Base-by-base conservation (phyloP, 2,113 vertebrate species). In the Neolamprologus tretocephalus region DNA sequence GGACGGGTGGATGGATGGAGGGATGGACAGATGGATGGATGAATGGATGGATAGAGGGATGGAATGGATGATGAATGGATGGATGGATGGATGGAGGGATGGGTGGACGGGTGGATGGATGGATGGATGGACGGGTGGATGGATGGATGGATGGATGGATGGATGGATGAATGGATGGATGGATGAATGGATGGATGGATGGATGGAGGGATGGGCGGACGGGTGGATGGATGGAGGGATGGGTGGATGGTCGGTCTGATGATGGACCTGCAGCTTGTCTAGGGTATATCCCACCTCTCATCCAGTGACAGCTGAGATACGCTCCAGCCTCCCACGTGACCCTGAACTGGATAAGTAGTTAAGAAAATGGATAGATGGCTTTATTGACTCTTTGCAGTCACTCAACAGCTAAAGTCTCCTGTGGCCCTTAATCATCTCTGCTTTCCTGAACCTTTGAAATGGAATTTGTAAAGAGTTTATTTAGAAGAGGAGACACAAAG, bases 141-240 rank as follows among this genome's bases (percentile, higher is more conserved):
- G 6, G 0, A 2, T 0, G 42, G 1, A 1, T 0, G 17, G 0
- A 2, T 0, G 47, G 0, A 5, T 0, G 16, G 0, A 3, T 1
- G 16, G 12, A 6, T 3, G 40, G 0, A 6, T 2, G 12, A 1
- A 13, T 3, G 12, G 5, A 3, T 2, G 5, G 9, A 4, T 4
- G 37, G 1, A 2, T 2, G 45, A 0, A 3, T 1, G 42, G 1
- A 2, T 1, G 12, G 0, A 3, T 2, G 42, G 0, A 2, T 2
- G 35, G 2, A 2, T 5, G 35, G 4, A 1, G 1, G 26, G 4
- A 28, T 4, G 26, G 4, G 4, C 5, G 26, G 4, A 28, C 2
- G 26, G 26, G 5, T 2, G 35, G 2, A 1, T 0, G 11, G 3
- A 1, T 6, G 40, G 0, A 6, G 1, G 40, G 5, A 6, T 0